A percentile compares a stretch with the other conserved stretches of the same genome.
These are phyloP conservation scores for Dromius quadrimaculatus DNA, from an alignment of 2,888 invertebrate genomes.

Conservation along the genomic window DNA sequence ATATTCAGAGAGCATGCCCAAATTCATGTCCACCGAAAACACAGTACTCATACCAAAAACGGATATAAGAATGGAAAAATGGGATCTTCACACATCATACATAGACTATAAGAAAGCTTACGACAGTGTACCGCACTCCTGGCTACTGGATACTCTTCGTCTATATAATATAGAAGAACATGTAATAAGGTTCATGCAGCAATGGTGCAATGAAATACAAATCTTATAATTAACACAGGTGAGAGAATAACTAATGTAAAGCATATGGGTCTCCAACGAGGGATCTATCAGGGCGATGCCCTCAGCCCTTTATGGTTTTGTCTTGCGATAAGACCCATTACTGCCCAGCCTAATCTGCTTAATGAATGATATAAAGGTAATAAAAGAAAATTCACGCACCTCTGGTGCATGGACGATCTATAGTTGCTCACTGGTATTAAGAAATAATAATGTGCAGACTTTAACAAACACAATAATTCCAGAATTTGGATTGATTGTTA, in stretches of 20 bases:
- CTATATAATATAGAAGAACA: neutral
- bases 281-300: neutral
- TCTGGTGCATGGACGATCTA: slow-evolving; percentile 53
- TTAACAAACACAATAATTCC: no score
- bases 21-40: neutral
- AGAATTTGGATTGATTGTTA: no score
- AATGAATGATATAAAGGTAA: no score
- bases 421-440: slow-evolving; percentile 47
- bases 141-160: no score
- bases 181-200: neutral
- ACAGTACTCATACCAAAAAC: neutral
- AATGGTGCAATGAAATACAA: neutral
- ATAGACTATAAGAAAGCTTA: neutral
- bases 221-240: neutral
- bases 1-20: neutral
- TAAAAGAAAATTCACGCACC: slow-evolving; percentile 43
- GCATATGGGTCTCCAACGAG: neutral
- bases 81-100: neutral
- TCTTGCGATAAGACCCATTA: no score
- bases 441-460: slow-evolving; percentile 9
- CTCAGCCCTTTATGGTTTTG: neutral
- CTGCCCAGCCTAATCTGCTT: no score
- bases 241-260: neutral
- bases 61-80: neutral
- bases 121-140: no score